These are phyloP conservation scores for Antennarius maculatus DNA, from an alignment of 2,797 vertebrate species.

Conservation along the genomic window DNA sequence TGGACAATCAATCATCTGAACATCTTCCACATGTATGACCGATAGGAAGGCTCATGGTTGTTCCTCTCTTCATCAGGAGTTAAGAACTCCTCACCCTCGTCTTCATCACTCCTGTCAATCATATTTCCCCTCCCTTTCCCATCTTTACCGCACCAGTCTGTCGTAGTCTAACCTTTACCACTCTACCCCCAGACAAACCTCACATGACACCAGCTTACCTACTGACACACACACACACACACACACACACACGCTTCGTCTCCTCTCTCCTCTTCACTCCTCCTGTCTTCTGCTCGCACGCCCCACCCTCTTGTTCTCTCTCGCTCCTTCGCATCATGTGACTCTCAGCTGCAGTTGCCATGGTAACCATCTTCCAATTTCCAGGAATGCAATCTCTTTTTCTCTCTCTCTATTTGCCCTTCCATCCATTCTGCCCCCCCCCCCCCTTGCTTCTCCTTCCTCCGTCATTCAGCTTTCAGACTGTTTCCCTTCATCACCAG, in stretches of 20 bases:
- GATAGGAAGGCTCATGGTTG: neutral
- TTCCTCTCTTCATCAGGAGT: constrained; percentile 17
- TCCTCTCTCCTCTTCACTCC: constrained; percentile 26
- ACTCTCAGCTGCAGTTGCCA: constrained; percentile 84
- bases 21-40: neutral
- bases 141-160: neutral
- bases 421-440: constrained; percentile 34
- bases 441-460: constrained; percentile 33
- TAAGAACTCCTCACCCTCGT: neutral
- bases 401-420: constrained; percentile 34
- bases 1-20: constrained; percentile 16
- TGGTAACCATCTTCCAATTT: constrained; percentile 77
- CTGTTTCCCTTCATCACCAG: neutral
- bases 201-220: constrained; percentile 4
- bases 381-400: constrained; percentile 62
- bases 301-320: constrained; percentile 57
- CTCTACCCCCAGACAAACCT: neutral
- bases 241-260: neutral
- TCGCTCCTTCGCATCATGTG: constrained; percentile 79
- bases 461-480: constrained; percentile 12
- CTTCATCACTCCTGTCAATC: constrained; percentile 21
- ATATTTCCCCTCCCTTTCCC: neutral
- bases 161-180: too few species aligned
- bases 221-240: neutral
- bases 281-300: constrained; percentile 43